Evolutionary conservation across 2,888 invertebrate species (phyloP).

Genomic region (Spisula solida): DNA sequence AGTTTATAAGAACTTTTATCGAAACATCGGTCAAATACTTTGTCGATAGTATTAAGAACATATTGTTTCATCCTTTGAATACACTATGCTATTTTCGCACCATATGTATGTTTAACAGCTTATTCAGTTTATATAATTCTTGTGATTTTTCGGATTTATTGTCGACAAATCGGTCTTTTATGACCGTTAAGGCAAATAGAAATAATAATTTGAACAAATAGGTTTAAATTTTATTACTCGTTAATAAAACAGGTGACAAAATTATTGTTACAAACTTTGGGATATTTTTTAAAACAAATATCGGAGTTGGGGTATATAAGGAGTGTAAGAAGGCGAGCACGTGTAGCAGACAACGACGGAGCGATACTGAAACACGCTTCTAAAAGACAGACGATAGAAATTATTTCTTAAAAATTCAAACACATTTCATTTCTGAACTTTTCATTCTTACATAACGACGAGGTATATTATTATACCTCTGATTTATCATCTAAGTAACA

Average conservation of each 20-base stretch:
- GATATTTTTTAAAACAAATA: constrained; percentile 16
- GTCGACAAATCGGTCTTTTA: neutral
- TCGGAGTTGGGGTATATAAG: neutral
- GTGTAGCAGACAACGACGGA: neutral
- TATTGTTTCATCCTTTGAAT: neutral
- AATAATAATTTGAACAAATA: constrained; percentile 10
- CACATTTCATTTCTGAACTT: neutral
- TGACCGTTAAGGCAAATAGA: neutral
- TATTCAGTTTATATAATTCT: neutral
- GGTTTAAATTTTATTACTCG: constrained; percentile 5
- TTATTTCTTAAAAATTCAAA: neutral
- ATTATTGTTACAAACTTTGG: constrained; percentile 26
- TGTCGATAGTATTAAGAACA: neutral
- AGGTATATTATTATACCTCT: neutral
- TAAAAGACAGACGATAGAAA: constrained; percentile 2
- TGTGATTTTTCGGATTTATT: constrained; percentile 21
- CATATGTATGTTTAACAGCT: neutral
- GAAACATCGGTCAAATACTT: neutral
- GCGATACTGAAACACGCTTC: neutral
- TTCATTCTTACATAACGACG: neutral
- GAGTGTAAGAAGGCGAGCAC: neutral
- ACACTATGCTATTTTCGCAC: neutral
- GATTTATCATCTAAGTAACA: neutral
- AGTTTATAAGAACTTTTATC: constrained; percentile 4
- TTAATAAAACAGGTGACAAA: constrained; percentile 26